Evolutionary conservation across 92 coral and sea anemone species (phyloP).

Genomic region (Paramuricea clavata): DNA sequence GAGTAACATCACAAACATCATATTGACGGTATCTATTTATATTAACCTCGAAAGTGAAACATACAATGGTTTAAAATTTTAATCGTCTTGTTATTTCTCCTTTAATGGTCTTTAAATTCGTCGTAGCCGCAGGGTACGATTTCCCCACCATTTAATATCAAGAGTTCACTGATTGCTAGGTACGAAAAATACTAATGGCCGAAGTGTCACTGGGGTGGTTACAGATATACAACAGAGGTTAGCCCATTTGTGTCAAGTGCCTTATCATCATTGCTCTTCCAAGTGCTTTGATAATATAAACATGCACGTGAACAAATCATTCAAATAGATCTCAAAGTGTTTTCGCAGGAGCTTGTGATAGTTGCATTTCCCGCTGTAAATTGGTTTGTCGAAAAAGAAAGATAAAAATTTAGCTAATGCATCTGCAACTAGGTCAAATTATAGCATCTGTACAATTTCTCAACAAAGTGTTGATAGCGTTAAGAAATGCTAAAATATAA

Average conservation of each 20-base stretch:
- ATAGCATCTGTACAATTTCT: not conserved
- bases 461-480: not conserved
- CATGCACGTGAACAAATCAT: not conserved
- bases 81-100: not conserved
- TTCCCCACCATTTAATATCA: not conserved
- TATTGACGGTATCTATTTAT: too few relatives aligned
- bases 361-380: not conserved
- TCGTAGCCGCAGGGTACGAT: not conserved
- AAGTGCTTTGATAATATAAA: not conserved
- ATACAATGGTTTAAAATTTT: too few relatives aligned
- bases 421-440: not conserved
- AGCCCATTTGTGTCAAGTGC: not conserved
- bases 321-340: not conserved
- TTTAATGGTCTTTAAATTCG: not conserved
- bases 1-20: too few relatives aligned
- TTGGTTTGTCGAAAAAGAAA: constrained; percentile 2
- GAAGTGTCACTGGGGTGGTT: not conserved
- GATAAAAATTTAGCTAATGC: too few relatives aligned
- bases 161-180: not conserved
- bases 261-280: not conserved
- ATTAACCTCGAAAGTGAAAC: too few relatives aligned
- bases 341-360: not conserved
- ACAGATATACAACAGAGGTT: not conserved
- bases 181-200: not conserved
- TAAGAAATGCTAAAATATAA: not conserved